phyloP scores from a whole-genome alignment of 2,797 vertebrate genomes.

The Alca torda region DNA sequence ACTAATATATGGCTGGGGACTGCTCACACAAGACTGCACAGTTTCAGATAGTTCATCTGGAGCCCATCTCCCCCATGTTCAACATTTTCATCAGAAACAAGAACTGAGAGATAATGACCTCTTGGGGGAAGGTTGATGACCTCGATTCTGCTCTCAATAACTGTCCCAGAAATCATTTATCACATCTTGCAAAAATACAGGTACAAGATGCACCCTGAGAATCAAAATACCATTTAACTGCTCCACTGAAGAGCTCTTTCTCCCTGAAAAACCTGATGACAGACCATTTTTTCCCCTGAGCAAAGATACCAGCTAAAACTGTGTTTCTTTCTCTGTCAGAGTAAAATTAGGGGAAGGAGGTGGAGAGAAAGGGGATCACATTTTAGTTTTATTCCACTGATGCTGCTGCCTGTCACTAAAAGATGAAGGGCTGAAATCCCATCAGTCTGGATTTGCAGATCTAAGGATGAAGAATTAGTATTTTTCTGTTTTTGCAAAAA shows the following conservation, averaged over 20 bases:
- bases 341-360: conserved; percentile 61
- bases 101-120: not conserved
- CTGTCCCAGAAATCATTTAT: conserved; percentile 25
- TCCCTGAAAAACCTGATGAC: conserved; percentile 42
- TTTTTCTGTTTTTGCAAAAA: conserved; percentile 70
- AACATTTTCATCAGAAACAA: conserved; percentile 23
- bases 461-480: conserved; percentile 69
- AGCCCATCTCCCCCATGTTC: not conserved
- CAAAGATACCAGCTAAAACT: conserved; percentile 48
- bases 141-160: conserved; percentile 25
- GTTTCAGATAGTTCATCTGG: not conserved
- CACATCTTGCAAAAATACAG: not conserved
- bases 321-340: conserved; percentile 31
- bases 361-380: conserved; percentile 66
- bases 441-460: conserved; percentile 71
- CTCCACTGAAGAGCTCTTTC: conserved; percentile 14
- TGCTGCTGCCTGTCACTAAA: conserved; percentile 64
- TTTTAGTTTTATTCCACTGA: conserved; percentile 64
- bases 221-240: conserved; percentile 30
- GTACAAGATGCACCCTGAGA: conserved; percentile 9
- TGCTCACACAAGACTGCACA: not conserved
- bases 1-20: not conserved
- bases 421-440: conserved; percentile 70
- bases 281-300: conserved; percentile 9
- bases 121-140: conserved; percentile 14